A percentile compares a stretch with the other conserved stretches of the same genome.
phyloP scores from a whole-genome alignment of 2,797 vertebrate genomes.

The Anguilla pacifica region DNA sequence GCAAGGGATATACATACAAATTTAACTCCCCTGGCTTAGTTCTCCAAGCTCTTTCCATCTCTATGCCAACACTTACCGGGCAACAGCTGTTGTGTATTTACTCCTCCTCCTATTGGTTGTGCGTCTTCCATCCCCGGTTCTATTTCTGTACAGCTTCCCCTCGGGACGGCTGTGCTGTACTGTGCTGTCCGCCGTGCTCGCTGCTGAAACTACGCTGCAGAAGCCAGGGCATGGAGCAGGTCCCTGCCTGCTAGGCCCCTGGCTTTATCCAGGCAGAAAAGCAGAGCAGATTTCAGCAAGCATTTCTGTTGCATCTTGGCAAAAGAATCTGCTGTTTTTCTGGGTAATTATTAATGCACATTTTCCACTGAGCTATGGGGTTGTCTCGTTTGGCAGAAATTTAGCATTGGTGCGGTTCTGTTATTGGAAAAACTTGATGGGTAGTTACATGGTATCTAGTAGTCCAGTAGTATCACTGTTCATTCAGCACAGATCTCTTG shows the following conservation, averaged over 20 bases:
- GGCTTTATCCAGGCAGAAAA: background rate
- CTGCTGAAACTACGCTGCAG: background rate
- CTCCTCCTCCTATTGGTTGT: slow-evolving; percentile 35
- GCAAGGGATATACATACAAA: slow-evolving; percentile 19
- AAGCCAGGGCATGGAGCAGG: background rate
- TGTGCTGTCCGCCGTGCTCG: slow-evolving; percentile 3
- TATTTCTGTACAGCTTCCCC: slow-evolving; percentile 46
- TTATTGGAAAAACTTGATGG: background rate
- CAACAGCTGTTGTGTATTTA: slow-evolving; percentile 43
- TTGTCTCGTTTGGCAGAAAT: background rate
- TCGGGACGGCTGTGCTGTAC: slow-evolving; percentile 21
- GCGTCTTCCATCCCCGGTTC: slow-evolving; percentile 37
- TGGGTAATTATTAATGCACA: background rate
- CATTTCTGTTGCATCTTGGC: background rate
- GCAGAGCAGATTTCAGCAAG: background rate
- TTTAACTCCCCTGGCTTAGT: slow-evolving; percentile 17
- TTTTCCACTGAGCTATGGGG: background rate
- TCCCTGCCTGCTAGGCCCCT: background rate
- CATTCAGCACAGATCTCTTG: background rate
- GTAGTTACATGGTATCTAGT: background rate
- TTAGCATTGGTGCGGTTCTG: background rate
- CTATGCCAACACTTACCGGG: slow-evolving; percentile 43
- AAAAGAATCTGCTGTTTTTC: background rate
- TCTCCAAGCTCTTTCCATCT: slow-evolving; percentile 19
- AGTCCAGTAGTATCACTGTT: background rate